Evolutionary conservation across 92 coral and sea anemone genomes (phyloP).

Genomic region (Zoanthus sociatus): DNA sequence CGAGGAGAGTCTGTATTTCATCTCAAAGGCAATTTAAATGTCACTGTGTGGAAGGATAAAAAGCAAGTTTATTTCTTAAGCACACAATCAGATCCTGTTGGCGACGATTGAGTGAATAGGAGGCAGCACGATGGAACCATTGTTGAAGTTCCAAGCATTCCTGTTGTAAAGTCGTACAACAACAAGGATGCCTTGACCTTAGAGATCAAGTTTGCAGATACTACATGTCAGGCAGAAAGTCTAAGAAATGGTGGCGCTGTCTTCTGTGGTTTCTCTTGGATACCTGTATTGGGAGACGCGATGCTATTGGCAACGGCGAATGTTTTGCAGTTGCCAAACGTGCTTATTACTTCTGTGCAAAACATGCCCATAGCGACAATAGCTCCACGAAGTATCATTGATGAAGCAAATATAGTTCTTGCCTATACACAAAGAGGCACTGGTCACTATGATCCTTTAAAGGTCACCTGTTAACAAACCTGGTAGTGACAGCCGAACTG

Average conservation of each 20-base stretch:
- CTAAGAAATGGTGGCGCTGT: conserved; percentile 60
- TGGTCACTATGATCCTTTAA: conserved; percentile 60
- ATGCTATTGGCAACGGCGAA: conserved; percentile 56
- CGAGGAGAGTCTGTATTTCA: conserved; percentile 43
- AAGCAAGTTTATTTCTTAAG: conserved; percentile 44
- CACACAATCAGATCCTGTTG: conserved; percentile 47
- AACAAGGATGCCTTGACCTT: conserved; percentile 56
- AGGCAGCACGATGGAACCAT: conserved; percentile 39
- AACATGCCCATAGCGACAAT: conserved; percentile 52
- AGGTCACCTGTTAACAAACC: conserved; percentile 14
- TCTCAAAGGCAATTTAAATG: conserved; percentile 33
- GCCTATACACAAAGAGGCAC: conserved; percentile 58
- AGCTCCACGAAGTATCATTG: conserved; percentile 30
- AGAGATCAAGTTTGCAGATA: conserved; percentile 53
- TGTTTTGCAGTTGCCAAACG: conserved; percentile 52
- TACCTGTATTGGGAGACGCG: conserved; percentile 43
- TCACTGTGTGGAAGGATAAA: conserved; percentile 52
- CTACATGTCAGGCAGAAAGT: conserved; percentile 47
- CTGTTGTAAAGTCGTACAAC: conserved; percentile 52
- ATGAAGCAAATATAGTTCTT: conserved; percentile 34
- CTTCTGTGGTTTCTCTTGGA: conserved; percentile 55
- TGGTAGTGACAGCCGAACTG: conserved; percentile 29
- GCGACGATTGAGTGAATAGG: conserved; percentile 33
- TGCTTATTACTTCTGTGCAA: conserved; percentile 49
- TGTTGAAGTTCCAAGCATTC: conserved; percentile 41